Evolutionary conservation across 2,888 invertebrate species (phyloP), one percentile per base, ranked within the genome.

Genomic region (Drosophila falleni): DNA sequence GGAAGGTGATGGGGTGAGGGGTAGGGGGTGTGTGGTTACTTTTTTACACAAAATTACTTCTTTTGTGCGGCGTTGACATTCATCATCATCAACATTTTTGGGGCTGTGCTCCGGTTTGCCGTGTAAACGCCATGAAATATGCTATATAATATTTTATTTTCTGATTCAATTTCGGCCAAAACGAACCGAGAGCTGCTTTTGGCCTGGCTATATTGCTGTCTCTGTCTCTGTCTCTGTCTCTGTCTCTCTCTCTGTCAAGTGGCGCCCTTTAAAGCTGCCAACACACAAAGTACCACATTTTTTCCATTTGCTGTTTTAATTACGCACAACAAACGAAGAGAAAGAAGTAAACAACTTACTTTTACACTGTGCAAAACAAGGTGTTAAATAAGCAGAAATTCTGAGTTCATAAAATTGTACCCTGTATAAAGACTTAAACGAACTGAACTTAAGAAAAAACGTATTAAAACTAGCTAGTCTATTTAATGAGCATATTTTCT

Each of bases 11-110:
- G 26, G n/a, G n/a, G n/a, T n/a, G n/a, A n/a, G n/a, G n/a, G n/a
- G n/a, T n/a, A n/a, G 39, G 16, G 37, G 51, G 37, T 39, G 51
- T 42, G 51, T 42, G 54, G 19, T 60, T 55, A 58, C 69, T 86
- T 87, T 87, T 85, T 73, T 76, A 82, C 79, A 85, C 81, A 81
- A 86, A 87, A 87, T 87, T 88, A 87, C 86, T 82, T 87, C 89
- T 84, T 87, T 89, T 87, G 78, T 89, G 82, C 76, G 71, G 46
- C 68, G 59, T 75, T 80, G 80, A 84, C 89, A 89, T 89, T 87
- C 86, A 89, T 89, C 89, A 89, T 87, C 86, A 86, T 82, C 87
- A 84, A 71, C 71, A 77, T 68, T 71, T 72, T 44, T n/a, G n/a
- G n/a, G 37, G 26, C 58, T 44, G 35, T 59, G 23, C 39, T 54